phyloP scores from a whole-genome alignment of 1,140 invertebrate species.

The Bombus haemorrhoidalis region DNA sequence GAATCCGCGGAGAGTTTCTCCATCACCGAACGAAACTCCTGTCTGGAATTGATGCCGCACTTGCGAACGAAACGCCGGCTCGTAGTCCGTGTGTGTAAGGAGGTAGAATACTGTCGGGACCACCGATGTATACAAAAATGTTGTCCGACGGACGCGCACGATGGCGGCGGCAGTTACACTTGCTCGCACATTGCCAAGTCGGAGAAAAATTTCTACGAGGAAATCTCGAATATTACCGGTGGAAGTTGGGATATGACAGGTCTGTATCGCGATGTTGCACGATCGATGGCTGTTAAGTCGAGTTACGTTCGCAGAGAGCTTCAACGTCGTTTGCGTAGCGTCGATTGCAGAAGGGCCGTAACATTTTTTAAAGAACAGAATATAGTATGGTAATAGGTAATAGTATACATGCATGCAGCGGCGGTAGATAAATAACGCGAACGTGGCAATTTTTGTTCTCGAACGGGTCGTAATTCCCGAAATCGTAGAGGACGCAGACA shows the following conservation, averaged over 20 bases:
- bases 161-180: neutral
- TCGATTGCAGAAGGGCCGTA: too few species aligned
- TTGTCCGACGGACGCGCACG: constrained; percentile 49
- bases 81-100: constrained; percentile 50
- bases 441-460: too few species aligned
- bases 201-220: constrained; percentile 28
- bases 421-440: too few species aligned
- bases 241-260: neutral
- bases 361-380: too few species aligned
- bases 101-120: constrained; percentile 41
- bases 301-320: too few species aligned
- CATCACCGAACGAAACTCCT: constrained; percentile 36
- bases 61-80: constrained; percentile 6
- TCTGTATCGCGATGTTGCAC: neutral
- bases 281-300: too few species aligned
- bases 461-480: too few species aligned
- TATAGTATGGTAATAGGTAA: too few species aligned
- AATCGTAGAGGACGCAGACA: too few species aligned
- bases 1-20: constrained; percentile 32
- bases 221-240: neutral
- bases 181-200: constrained; percentile 5
- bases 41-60: constrained; percentile 49
- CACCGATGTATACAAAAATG: constrained; percentile 68
- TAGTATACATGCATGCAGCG: too few species aligned
- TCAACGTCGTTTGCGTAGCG: too few species aligned